Base-by-base conservation (phyloP, 2,113 vertebrate genomes). In the Castor canadensis region DNA sequence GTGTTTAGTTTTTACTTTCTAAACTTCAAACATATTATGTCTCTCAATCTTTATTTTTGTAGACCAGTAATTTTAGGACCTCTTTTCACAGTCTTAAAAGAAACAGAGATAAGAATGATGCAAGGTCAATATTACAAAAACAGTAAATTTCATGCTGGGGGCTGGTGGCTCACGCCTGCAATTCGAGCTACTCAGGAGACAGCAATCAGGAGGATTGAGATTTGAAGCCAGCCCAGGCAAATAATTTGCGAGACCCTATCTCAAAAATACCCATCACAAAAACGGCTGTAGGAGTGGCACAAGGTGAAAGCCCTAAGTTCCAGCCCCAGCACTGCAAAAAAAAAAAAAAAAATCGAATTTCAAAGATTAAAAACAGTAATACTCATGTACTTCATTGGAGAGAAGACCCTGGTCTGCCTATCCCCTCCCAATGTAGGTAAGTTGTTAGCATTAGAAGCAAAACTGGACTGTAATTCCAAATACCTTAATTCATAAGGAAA, bases 41-140 rank as follows among this genome's bases (percentile, higher is more conserved):
- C 40, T 81, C 72, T 73, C 43, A 52, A 60, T 43, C 45, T 85
- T 84, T 28, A n/a, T 30, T 49, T 86, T 92, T 82, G 82, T 52
- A 87, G 30, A 89, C 54, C 32, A 88, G 32, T 62, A 75, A 28
- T 91, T 91, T 69, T 71, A 94, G 79, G 40, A 91, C 40, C 45
- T 60, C 38, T 93, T 94, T 90, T 86, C 54, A 79, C 32, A 92
- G 43, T 83, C n/a, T 56, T 71, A 54, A n/a, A 88, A 96, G 80
- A 54, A 95, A 81, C 24, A 96, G 16, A 81, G 6, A 11, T 77
- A 80, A 76, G 35, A 92, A 92, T 13, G 22, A 91, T 52, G 35
- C 19, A 91, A 75, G 67, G 28, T 24, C 2, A 83, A 43, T 76
- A 91, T 11, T 28, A 64, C 15, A 87, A 94, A 60, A 86, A 91